Percentiles rank a stretch among this genome's conserved stretches.
Conservation (phyloP, 2,797 vertebrate genomes). For the Scolopax bukidnonensis region DNA sequence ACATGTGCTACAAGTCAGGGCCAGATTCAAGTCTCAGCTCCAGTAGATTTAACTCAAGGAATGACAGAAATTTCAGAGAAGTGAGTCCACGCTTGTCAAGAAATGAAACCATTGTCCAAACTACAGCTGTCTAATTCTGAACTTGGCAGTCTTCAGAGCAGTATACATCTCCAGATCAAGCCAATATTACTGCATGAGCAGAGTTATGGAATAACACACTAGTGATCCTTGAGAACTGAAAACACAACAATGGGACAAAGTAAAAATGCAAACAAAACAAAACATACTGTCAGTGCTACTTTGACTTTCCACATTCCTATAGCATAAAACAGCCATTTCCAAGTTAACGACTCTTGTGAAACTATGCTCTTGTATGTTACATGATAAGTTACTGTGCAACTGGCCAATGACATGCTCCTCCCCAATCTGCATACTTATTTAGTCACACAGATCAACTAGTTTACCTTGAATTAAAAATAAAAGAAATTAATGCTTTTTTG, state of each 20-base stretch:
- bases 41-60: background rate
- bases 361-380: background rate
- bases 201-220: background rate
- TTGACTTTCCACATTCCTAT: background rate
- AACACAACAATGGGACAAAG: background rate
- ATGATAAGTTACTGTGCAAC: background rate
- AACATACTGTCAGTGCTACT: background rate
- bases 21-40: background rate
- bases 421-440: background rate
- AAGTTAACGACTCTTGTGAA: background rate
- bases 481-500: background rate
- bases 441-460: background rate
- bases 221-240: background rate
- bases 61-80: background rate
- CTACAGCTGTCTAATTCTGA: background rate
- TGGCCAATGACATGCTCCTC: background rate
- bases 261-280: background rate
- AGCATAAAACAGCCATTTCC: background rate
- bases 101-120: background rate
- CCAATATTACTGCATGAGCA: background rate
- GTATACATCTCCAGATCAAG: background rate
- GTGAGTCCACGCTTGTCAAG: background rate
- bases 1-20: background rate
- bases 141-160: background rate
- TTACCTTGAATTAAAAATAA: background rate